Conservation (phyloP, 2,888 invertebrate genomes). For the Ephialtes manifestator region DNA sequence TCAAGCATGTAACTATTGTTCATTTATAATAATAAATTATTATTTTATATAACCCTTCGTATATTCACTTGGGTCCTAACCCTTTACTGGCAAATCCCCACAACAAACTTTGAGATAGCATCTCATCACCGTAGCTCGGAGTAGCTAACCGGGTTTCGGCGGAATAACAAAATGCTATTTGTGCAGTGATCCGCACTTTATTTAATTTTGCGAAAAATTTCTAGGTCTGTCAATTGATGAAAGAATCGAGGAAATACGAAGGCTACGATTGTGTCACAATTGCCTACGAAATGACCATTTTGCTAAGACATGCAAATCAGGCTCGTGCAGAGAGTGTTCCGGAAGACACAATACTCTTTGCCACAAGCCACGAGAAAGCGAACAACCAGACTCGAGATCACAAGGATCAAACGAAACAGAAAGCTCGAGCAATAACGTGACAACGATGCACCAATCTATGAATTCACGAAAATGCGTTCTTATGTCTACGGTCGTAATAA, state of each 20-base stretch:
- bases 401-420: neutral
- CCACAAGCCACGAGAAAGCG: constrained; percentile 29
- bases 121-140: too few species aligned
- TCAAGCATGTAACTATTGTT: too few species aligned
- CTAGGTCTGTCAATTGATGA: constrained; percentile 46
- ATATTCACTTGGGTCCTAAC: too few species aligned
- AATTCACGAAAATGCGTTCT: constrained; percentile 51
- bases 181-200: constrained; percentile 30
- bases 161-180: too few species aligned
- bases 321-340: constrained; percentile 61
- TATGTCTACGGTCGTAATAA: constrained; percentile 30
- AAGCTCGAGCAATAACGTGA: constrained; percentile 40
- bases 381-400: too few species aligned
- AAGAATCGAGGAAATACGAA: constrained; percentile 47
- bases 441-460: constrained; percentile 38
- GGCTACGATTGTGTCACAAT: constrained; percentile 39
- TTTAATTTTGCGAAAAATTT: constrained; percentile 59
- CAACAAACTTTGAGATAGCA: too few species aligned
- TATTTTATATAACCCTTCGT: too few species aligned
- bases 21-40: too few species aligned
- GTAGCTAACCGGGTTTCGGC: too few species aligned
- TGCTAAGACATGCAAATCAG: constrained; percentile 55
- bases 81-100: too few species aligned
- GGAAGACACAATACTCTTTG: constrained; percentile 49
- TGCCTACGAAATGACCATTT: constrained; percentile 59